Conservation (phyloP, 2,113 vertebrate genomes). For the Podiceps cristatus region DNA sequence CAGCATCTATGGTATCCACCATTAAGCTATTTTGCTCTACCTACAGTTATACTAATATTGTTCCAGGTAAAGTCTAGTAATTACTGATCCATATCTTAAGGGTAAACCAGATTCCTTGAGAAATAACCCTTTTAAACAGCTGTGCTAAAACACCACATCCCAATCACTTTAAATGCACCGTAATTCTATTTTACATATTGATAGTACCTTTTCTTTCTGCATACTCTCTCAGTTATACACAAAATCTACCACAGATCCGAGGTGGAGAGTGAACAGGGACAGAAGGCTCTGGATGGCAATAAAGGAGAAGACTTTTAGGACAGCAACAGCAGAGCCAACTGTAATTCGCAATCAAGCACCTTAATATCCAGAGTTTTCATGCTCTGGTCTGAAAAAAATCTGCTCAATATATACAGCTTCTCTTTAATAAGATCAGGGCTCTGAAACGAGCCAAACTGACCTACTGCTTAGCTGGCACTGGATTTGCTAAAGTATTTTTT, state of each 20-base stretch:
- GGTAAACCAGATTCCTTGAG: neutral
- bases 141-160: neutral
- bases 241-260: neutral
- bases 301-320: neutral
- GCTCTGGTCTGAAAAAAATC: slow-evolving; percentile 31
- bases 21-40: neutral
- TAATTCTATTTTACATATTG: neutral
- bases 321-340: neutral
- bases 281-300: neutral
- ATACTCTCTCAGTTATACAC: neutral
- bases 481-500: neutral
- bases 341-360: neutral
- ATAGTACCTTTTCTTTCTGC: neutral
- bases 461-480: neutral
- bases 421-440: neutral
- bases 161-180: neutral
- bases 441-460: neutral
- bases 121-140: neutral
- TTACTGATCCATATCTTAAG: neutral
- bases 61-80: neutral
- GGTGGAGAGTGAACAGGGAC: neutral
- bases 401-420: neutral
- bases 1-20: neutral
- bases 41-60: neutral
- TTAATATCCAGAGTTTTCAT: neutral